Base-by-base conservation (phyloP, 1,140 invertebrate species). In the Hyles vespertilio region DNA sequence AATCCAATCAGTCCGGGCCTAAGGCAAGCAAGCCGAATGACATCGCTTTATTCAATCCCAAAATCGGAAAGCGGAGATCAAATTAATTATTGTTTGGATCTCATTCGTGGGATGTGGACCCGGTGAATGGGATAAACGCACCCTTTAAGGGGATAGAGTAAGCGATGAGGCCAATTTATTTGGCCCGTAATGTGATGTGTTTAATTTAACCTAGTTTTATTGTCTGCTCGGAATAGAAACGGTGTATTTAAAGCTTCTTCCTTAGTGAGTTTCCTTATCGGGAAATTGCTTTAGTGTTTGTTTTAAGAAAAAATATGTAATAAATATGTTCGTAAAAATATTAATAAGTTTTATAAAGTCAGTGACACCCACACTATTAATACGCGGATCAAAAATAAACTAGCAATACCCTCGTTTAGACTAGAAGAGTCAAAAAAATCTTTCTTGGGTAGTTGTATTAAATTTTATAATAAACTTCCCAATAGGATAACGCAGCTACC, bases 21-120 rank as follows among this genome's bases (percentile, higher is more conserved):
- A 58, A 59, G 49, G 33, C 56, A 22, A 44, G 32, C 12, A 33
- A 48, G 56, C 43, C 63, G 51, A 72, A 74, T 67, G 59, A 55
- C 64, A 61, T 61, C 63, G 46, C 56, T 46, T 57, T 63, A 63
- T 59, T 56, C 61, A 68, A 53, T 55, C 40, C 47, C 48, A 44
- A 63, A 56, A 65, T 62, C 64, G 61, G 54, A 59, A 66, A 50
- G 62, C 48, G 36, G 58, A 58, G 63, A 58, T 61, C 66, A 65
- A 71, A 74, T 69, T 76, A 69, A 70, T 78, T 74, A 76, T 72
- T 74, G 69, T 66, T 61, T 33, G 52, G 62, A 65, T 65, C 59
- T 51, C 40, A 49, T 57, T 49, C 32, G 12, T 59, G 61, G 63
- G 52, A 58, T 63, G 58, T 48, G 33, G 3, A n/a, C n/a, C 57